A percentile compares a stretch with the other conserved stretches of the same genome.
phyloP scores from a whole-genome alignment of 1,140 invertebrate species.

The Hylyphantes graminicola region DNA sequence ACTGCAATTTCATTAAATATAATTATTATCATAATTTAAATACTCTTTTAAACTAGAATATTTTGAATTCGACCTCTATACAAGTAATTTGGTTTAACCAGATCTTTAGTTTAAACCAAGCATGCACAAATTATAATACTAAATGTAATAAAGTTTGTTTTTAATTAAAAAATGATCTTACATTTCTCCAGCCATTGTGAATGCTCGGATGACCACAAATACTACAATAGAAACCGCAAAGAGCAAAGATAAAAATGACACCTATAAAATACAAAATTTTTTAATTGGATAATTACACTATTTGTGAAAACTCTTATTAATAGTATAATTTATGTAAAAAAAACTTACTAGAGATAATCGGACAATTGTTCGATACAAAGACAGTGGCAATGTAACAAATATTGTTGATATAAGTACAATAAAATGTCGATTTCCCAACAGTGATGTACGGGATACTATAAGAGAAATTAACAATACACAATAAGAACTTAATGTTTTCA shows the following conservation, averaged over 20 bases:
- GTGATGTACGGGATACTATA: slow-evolving; percentile 70
- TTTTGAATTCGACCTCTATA: too few relatives aligned
- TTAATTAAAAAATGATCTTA: slow-evolving; percentile 60
- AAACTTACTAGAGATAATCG: slow-evolving; percentile 76
- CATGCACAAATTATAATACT: background rate
- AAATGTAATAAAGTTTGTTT: background rate
- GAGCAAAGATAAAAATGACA: slow-evolving; percentile 81
- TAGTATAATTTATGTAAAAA: background rate
- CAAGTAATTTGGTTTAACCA: too few relatives aligned
- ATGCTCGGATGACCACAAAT: slow-evolving; percentile 77
- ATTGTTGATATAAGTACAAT: slow-evolving; percentile 82
- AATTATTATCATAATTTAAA: too few relatives aligned
- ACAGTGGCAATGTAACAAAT: slow-evolving; percentile 82
- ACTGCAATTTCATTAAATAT: too few relatives aligned
- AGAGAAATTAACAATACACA: slow-evolving; percentile 4
- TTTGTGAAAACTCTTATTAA: background rate
- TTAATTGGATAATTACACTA: too few relatives aligned
- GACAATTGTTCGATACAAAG: slow-evolving; percentile 83
- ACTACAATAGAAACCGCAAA: slow-evolving; percentile 81
- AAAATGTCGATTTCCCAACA: slow-evolving; percentile 78
- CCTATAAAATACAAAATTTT: slow-evolving; percentile 50
- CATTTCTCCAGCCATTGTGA: slow-evolving; percentile 66
- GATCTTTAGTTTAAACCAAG: too few relatives aligned
- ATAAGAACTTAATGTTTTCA: background rate
- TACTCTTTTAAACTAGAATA: too few relatives aligned